phyloP scores from a whole-genome alignment of 2,888 invertebrate species.

The Eristalinus sepulchralis region DNA sequence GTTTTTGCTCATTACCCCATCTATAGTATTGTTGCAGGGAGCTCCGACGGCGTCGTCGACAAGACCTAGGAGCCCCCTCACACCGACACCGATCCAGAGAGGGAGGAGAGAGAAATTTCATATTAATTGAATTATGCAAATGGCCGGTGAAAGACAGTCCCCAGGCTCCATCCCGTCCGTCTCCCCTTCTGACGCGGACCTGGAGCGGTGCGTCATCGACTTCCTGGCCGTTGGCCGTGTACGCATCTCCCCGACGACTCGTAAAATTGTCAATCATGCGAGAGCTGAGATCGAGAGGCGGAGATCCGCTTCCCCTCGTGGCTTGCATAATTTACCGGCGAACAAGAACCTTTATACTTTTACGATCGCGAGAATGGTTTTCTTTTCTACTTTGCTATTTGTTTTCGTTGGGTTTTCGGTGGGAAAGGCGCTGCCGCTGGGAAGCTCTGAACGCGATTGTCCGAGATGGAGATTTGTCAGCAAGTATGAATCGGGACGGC shows the following conservation, averaged over 20 bases:
- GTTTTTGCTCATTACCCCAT: constrained; percentile 58
- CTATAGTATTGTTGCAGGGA: constrained; percentile 48
- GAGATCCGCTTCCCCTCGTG: constrained; percentile 20
- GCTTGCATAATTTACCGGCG: constrained; percentile 9
- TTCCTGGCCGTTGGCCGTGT: constrained; percentile 6
- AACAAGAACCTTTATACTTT: constrained; percentile 1
- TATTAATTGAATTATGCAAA: constrained; percentile 61
- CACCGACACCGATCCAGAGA: not conserved
- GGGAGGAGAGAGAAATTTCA: not conserved
- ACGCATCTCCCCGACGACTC: not conserved
- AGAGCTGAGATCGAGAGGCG: not conserved
- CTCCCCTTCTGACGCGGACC: too few relatives aligned
- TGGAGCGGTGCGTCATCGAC: constrained; percentile 7
- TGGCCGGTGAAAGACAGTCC: constrained; percentile 5
- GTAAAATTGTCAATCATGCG: constrained; percentile 31
- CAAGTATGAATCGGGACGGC: not conserved
- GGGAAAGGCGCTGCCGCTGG: not conserved
- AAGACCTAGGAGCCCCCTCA: too few relatives aligned
- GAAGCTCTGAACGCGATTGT: not conserved
- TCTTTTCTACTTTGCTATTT: not conserved
- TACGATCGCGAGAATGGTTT: constrained; percentile 18
- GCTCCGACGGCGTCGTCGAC: not conserved
- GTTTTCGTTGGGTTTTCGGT: not conserved
- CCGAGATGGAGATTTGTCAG: not conserved
- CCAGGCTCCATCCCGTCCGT: not conserved